phyloP scores from a whole-genome alignment of 2,888 invertebrate genomes.

The Trachelus troglodyta region DNA sequence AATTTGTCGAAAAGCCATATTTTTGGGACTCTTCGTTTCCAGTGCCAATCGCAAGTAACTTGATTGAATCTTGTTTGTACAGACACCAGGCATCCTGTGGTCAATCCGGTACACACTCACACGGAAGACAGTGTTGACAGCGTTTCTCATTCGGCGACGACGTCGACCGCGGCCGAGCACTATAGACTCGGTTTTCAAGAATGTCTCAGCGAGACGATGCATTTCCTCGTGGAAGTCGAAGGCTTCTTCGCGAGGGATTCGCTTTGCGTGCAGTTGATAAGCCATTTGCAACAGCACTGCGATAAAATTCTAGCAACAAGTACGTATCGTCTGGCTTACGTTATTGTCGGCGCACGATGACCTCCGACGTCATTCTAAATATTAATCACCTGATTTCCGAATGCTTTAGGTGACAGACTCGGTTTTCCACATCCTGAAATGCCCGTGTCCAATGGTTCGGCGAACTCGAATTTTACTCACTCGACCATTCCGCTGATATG shows the following conservation, averaged over 20 bases:
- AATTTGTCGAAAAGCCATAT: too few relatives aligned
- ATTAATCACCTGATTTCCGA: neutral
- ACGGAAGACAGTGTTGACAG: slow-evolving; percentile 62
- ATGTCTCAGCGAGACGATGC: slow-evolving; percentile 89
- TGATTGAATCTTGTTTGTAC: slow-evolving; percentile 13
- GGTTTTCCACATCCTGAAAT: slow-evolving; percentile 62
- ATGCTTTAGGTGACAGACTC: slow-evolving; percentile 56
- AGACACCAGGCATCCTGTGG: slow-evolving; percentile 53
- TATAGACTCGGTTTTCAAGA: slow-evolving; percentile 91
- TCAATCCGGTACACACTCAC: slow-evolving; percentile 55
- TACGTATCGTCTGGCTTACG: slow-evolving; percentile 39
- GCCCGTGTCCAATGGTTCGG: slow-evolving; percentile 48
- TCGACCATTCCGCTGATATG: slow-evolving; percentile 53
- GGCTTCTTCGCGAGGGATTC: slow-evolving; percentile 84
- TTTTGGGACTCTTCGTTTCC: too few relatives aligned
- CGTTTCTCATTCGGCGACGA: slow-evolving; percentile 51
- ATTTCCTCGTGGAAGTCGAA: slow-evolving; percentile 88
- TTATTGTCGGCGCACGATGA: neutral
- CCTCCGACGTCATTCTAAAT: neutral
- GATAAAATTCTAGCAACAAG: slow-evolving; percentile 71
- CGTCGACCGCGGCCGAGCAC: slow-evolving; percentile 66
- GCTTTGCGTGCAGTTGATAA: slow-evolving; percentile 82
- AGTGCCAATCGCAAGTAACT: too few relatives aligned
- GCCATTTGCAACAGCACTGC: slow-evolving; percentile 87
- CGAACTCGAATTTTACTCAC: slow-evolving; percentile 44